phyloP scores from a whole-genome alignment of 2,113 vertebrate species.

The Etia nguti region DNA sequence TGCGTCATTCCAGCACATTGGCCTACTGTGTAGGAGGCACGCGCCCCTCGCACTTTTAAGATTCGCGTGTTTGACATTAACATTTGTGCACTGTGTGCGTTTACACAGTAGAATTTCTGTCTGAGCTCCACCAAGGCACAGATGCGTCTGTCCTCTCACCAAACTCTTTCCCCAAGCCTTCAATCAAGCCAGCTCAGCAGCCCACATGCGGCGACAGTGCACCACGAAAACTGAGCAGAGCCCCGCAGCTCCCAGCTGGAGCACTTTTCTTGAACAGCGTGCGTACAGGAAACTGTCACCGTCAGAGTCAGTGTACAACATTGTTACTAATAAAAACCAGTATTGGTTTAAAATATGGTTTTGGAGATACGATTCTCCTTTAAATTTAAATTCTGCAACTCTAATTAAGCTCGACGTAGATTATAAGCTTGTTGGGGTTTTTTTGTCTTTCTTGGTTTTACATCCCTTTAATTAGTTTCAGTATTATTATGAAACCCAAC shows the following conservation, averaged over 20 bases:
- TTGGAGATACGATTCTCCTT: not conserved
- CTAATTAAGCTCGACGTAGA: not conserved
- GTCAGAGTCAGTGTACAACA: not conserved
- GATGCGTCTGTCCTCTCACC: not conserved
- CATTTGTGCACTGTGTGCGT: not conserved
- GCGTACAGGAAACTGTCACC: not conserved
- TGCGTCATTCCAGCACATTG: not conserved
- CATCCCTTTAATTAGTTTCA: not conserved
- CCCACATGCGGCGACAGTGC: not conserved
- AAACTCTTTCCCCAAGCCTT: not conserved
- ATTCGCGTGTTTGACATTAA: not conserved
- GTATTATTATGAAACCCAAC: not conserved
- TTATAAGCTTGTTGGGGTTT: not conserved
- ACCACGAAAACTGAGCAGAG: not conserved
- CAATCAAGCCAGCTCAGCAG: constrained; percentile 1
- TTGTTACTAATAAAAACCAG: not conserved
- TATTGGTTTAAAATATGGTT: not conserved
- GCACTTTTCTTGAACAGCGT: not conserved
- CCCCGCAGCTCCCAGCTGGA: not conserved
- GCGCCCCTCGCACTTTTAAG: not conserved
- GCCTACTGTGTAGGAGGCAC: not conserved
- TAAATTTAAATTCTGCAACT: not conserved
- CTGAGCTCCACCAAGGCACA: not conserved
- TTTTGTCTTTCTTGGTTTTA: not conserved
- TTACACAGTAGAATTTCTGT: not conserved